A percentile compares a stretch with the other conserved stretches of the same genome.
These are phyloP conservation scores for Apis florea DNA, from an alignment of 1,140 invertebrate species.

Conservation along the genomic window DNA sequence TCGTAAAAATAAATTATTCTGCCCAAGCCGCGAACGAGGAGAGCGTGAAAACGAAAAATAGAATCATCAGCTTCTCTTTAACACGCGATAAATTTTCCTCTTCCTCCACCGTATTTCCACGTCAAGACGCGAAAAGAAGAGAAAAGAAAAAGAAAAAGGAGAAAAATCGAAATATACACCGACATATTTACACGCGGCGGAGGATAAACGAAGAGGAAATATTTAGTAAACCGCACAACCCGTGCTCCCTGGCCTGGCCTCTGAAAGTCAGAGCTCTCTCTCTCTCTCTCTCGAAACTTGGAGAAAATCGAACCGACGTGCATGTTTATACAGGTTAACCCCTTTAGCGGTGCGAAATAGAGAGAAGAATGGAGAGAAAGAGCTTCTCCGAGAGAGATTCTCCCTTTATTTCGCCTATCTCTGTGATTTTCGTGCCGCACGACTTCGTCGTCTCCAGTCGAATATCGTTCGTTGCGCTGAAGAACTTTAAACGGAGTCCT, in stretches of 20 bases:
- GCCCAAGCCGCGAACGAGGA: neutral
- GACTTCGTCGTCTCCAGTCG: constrained; percentile 11
- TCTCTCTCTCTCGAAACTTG: neutral
- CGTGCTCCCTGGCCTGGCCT: neutral
- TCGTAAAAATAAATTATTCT: neutral
- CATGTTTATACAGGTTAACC: neutral
- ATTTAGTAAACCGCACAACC: neutral
- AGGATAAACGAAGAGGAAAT: neutral
- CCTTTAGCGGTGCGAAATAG: neutral
- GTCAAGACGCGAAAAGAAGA: neutral
- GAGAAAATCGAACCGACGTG: neutral
- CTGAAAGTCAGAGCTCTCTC: neutral
- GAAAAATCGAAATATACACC: neutral
- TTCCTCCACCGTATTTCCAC: neutral
- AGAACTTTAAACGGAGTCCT: no score
- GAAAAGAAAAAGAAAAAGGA: neutral
- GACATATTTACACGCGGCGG: neutral
- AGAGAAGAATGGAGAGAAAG: neutral
- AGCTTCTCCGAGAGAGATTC: neutral
- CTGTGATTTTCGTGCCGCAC: constrained; percentile 25
- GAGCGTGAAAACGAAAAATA: neutral
- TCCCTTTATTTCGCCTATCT: constrained; percentile 16
- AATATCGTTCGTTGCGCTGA: neutral
- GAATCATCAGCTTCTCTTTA: neutral
- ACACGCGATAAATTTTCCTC: neutral